Conservation (phyloP, 2,888 invertebrate species). For the Hydroisotoma schaefferi region DNA sequence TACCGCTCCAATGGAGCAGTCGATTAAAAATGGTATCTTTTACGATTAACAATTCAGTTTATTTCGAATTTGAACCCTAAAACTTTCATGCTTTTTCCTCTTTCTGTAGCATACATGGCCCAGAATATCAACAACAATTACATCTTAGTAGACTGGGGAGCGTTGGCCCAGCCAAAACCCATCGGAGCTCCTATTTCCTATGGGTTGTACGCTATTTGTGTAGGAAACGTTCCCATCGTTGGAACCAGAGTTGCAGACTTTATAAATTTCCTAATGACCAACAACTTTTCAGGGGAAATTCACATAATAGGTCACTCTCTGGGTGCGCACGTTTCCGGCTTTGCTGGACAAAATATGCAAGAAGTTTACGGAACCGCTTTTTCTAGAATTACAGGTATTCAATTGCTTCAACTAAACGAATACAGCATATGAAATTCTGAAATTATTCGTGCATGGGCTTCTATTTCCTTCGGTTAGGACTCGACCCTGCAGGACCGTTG, state of each 20-base stretch:
- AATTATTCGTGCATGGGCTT: no score
- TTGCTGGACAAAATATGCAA: constrained; percentile 2
- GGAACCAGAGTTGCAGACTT: constrained; percentile 13
- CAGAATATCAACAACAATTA: constrained; percentile 11
- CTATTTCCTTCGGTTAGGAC: no score
- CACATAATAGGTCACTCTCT: not conserved
- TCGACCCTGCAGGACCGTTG: no score
- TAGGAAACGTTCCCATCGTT: constrained; percentile 17
- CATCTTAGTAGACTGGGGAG: constrained; percentile 24
- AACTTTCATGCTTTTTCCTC: no score
- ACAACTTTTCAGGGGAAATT: no score
- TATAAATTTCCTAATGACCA: no score
- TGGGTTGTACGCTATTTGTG: constrained; percentile 9
- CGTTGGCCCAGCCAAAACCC: constrained; percentile 16
- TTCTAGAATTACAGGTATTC: constrained; percentile 14
- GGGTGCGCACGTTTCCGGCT: constrained; percentile 16
- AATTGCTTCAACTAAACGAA: no score
- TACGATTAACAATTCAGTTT: no score
- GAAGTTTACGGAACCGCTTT: constrained; percentile 2
- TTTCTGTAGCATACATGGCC: constrained; percentile 13
- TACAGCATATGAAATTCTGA: no score
- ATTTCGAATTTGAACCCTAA: no score
- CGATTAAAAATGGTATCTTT: constrained; percentile 25
- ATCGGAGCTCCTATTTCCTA: not conserved
- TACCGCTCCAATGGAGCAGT: constrained; percentile 10